Evolutionary conservation across 2,797 vertebrate genomes (phyloP), one percentile per base, ranked within the genome.

Genomic region (Sebastes alutus): DNA sequence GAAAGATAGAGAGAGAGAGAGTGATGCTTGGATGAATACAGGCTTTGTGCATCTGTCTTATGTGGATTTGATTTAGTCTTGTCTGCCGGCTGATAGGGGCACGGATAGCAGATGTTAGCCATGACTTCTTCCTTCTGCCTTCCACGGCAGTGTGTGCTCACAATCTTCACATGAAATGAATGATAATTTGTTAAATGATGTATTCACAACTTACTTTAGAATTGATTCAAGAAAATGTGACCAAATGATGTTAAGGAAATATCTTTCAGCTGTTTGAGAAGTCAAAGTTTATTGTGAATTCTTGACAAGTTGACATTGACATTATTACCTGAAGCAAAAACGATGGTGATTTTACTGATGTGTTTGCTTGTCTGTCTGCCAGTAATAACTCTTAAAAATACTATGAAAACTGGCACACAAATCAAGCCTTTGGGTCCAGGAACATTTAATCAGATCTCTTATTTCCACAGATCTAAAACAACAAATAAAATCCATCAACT

Each of bases 21-120:
- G 75, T 27, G 83, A 90, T 86, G 92, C 72, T 88, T 75, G 83
- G 87, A 72, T 91, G 85, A 90, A 78, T 77, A 85, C 80, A 63
- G 63, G 77, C 74, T 84, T 83, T 85, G 77, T 85, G 85, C 84
- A 80, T 91, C 80, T 77, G 83, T 85, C 87, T 88, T 75, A 6
- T 82, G 70, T 84, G 65, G 72, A 80, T 87, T 83, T 84, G 72
- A 84, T 77, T 84, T 78, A 72, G 67, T 84, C 70, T 90, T 70
- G 77, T 90, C 83, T 65, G 20, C 69, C 22, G 63, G 78, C 55
- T 77, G 87, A 90, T 77, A 46, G 66, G 74, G 83, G 55, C 81
- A 80, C 49, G 79, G 49, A 83, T 81, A 83, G 76, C 55, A 77
- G 23, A 84, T 84, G 87, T 87, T 73, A 79, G 79, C 58, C 59